phyloP scores from a whole-genome alignment of 1,140 invertebrate genomes.

The Galendromus occidentalis region DNA sequence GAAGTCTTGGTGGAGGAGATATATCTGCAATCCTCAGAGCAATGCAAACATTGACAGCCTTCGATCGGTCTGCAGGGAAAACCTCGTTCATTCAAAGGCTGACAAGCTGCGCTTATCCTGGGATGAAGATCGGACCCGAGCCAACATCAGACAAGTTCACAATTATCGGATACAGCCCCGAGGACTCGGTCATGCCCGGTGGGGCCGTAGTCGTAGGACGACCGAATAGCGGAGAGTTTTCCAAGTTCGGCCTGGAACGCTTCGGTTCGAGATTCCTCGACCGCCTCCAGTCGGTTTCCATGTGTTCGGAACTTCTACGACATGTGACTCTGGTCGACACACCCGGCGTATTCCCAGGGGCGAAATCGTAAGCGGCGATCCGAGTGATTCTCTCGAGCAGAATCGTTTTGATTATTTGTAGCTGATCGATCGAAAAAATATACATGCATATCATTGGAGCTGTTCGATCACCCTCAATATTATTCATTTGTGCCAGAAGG shows the following conservation, averaged over 20 bases:
- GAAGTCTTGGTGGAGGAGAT: too few relatives aligned
- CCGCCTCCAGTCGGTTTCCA: neutral
- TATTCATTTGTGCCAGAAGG: neutral
- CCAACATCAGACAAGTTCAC: neutral
- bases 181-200: neutral
- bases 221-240: neutral
- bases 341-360: neutral
- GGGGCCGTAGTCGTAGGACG: neutral
- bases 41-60: too few relatives aligned
- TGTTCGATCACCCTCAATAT: neutral
- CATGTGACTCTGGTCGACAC: neutral
- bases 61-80: neutral
- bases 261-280: constrained; percentile 1
- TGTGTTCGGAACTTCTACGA: neutral
- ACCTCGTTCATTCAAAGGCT: neutral
- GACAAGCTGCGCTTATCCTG: neutral
- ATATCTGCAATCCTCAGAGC: too few relatives aligned
- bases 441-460: neutral
- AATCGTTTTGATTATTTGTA: neutral
- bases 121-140: neutral
- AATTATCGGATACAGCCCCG: neutral
- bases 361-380: neutral
- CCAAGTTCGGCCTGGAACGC: neutral
- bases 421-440: neutral
- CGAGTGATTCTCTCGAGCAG: neutral